A percentile compares a stretch with the other conserved stretches of the same genome.
phyloP scores from a whole-genome alignment of 2,888 invertebrate species.

The Luffia ferchaultella region DNA sequence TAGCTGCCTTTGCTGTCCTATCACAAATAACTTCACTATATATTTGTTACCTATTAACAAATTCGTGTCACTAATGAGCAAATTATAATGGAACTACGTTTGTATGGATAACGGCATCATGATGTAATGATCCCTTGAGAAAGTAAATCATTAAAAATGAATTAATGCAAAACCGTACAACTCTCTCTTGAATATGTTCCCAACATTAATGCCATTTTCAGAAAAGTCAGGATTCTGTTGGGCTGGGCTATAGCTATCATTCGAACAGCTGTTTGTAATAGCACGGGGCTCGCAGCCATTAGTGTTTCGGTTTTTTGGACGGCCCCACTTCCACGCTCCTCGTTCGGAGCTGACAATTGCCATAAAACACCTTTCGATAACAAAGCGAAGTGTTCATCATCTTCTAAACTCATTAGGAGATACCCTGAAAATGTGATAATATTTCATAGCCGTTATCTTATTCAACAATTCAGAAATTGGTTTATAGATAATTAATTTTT shows the following conservation, averaged over 20 bases:
- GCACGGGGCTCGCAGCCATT: slow-evolving; percentile 25
- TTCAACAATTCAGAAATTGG: too few species aligned
- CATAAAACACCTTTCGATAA: slow-evolving; percentile 31
- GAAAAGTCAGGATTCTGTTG: slow-evolving; percentile 29
- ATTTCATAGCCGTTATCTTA: not conserved
- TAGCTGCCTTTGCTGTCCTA: too few species aligned
- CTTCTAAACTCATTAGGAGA: slow-evolving; percentile 32
- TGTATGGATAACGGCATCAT: too few species aligned
- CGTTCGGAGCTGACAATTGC: slow-evolving; percentile 34
- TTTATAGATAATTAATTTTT: too few species aligned
- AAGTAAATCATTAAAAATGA: too few species aligned
- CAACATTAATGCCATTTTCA: slow-evolving; percentile 31
- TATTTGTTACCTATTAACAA: too few species aligned
- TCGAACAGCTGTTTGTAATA: slow-evolving; percentile 26
- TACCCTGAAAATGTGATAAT: slow-evolving; percentile 38
- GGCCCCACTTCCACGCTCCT: slow-evolving; percentile 17
- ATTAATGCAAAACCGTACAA: slow-evolving; percentile 24
- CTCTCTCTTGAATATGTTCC: slow-evolving; percentile 31
- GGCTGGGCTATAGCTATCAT: slow-evolving; percentile 34
- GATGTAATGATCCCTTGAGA: too few species aligned
- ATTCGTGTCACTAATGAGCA: too few species aligned
- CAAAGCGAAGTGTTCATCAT: slow-evolving; percentile 31
- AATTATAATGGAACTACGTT: too few species aligned
- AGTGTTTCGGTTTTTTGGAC: slow-evolving; percentile 21
- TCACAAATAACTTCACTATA: too few species aligned